Base-by-base conservation (phyloP, 2,113 vertebrate species). In the Phodopus roborovskii region DNA sequence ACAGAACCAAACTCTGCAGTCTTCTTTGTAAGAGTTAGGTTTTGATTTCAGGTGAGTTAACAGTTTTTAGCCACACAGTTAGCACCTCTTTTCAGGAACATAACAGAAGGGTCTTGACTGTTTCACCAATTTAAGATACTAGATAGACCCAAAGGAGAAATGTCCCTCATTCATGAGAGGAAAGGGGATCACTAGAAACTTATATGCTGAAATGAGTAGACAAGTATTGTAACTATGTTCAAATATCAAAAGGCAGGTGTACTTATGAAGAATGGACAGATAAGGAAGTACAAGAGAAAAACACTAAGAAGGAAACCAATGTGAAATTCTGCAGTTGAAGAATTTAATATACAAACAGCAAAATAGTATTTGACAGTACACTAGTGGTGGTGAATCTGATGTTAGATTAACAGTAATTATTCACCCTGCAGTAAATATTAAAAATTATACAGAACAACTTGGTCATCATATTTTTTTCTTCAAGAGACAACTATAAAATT, bases 261-360 rank as follows among this genome's bases (percentile, higher is more conserved):
- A n/a, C 89, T 81, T 87, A 30, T 73, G 60, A 70, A 82, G 42
- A 83, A 77, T 33, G 20, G 68, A 90, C 17, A 86, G 60, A 58
- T 50, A n/a, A 42, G 50, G 92, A 91, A 88, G 88, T 81, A 30
- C 28, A 68, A 93, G 62, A 53, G 62, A 82, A 26, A 92, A 90
- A 88, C 39, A 45, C 1, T 92, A 53, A 66, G 58, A 96, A 24
- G 42, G 30, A 58, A 48, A 89, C 22, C 36, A 79, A 45, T 93
- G 88, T 89, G 48, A 95, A 91, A 85, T 74, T 85, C 26, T 77
- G 50, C 53, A 90, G 85, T 19, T 82, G 74, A 81, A 74, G 82
- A 85, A 75, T 85, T 33, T 50, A 66, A 92, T 94, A 94, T 94
- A 68, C 75, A 50, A 90, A 53, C 48, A 82, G 70, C 42, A 87